Base-by-base conservation (phyloP, 2,888 invertebrate species). In the Tenthredo amoena region DNA sequence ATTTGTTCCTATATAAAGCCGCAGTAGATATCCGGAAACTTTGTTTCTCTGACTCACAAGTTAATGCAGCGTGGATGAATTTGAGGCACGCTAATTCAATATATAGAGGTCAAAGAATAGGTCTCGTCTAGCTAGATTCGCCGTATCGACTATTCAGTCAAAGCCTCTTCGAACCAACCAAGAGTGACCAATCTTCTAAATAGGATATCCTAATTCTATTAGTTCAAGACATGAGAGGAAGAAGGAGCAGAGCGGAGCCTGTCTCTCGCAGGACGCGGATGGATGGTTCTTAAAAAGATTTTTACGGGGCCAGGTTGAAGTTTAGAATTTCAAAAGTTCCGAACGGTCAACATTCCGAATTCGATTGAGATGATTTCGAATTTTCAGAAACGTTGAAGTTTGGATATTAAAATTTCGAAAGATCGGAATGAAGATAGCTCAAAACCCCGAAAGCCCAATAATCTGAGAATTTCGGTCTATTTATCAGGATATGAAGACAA, bases 191-290 rank as follows among this genome's bases (percentile, higher is more conserved):
- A 81, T 40, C 58, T 58, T 6, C 62, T 21, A 40, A 58, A 37
- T 62, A 81, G 40, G 21, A 81, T 81, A 21, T 81, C 58, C 81
- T 58, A 58, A 58, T 81, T 62, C 81, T 62, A 81, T 81, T 81
- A 81, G 40, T 26, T 62, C 81, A 6, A 81, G 40, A 21, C 40
- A 40, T 21, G 58, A 58, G 40, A 40, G 12, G n/a, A 40, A 62
- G 40, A 62, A 9, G 18, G 31, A 50, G 47, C 18, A 15, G 15
- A 1, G 7, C 2, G 18, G 26, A 47, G 26, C 3, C 10, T 26
- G 43, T 74, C 12, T 74, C 21, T 43, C 74, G 10, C 7, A 26
- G 10, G 1, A 7, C 68, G 31, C 34, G 15, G 34, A 6, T 55
- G 55, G 43, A 10, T 55, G 55, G 26, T 31, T 31, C 1, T 21